These are phyloP conservation scores for Leucoraja ocellata DNA, from an alignment of 2,797 vertebrate species.

Conservation along the genomic window DNA sequence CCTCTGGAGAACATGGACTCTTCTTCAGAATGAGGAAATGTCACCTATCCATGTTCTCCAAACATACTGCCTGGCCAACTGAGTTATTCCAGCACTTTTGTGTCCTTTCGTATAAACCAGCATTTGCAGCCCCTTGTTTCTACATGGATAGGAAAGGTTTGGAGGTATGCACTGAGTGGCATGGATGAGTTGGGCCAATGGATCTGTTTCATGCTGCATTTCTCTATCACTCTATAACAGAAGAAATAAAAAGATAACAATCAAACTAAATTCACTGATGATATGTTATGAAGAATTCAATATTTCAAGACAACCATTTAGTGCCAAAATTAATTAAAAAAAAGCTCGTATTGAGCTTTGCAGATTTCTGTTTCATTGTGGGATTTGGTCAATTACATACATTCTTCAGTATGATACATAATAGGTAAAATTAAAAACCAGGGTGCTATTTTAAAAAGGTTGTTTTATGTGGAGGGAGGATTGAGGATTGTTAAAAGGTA, in stretches of 20 bases:
- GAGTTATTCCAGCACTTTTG: too few species aligned
- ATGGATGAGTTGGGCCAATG: too few species aligned
- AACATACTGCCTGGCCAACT: too few species aligned
- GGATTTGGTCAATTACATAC: not conserved
- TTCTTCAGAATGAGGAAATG: too few species aligned
- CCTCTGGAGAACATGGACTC: too few species aligned
- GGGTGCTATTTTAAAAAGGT: not conserved
- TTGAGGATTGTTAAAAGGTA: not conserved
- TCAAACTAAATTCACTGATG: not conserved
- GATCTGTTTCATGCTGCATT: too few species aligned
- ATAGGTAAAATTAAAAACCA: not conserved
- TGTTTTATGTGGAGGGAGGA: not conserved
- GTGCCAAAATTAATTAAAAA: not conserved
- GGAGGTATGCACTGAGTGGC: too few species aligned
- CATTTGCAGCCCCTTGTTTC: too few species aligned
- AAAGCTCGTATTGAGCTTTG: not conserved
- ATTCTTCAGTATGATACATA: not conserved
- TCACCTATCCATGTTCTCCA: too few species aligned
- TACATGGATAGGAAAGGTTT: too few species aligned
- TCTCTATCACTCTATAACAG: too few species aligned
- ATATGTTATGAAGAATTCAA: not conserved
- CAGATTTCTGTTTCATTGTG: not conserved
- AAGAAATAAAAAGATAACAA: not conserved
- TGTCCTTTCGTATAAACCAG: too few species aligned
- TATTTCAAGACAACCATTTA: not conserved